Base-by-base conservation (phyloP, 1,140 invertebrate genomes). In the Rhyacophila brunnea region DNA sequence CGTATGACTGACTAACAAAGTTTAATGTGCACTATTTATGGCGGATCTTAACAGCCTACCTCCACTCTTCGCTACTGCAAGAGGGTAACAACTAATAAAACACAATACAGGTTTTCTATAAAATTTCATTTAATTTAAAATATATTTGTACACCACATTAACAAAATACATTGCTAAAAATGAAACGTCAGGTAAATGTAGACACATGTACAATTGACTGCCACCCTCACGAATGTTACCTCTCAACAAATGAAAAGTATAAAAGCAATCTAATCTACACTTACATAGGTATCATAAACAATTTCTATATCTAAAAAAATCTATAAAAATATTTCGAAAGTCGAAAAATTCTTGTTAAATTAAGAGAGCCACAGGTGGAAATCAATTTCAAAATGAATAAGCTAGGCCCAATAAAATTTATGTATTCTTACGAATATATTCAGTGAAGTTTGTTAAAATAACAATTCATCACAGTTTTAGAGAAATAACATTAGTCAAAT, bases 101-200 rank as follows among this genome's bases (percentile, higher is more conserved):
- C 6, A 40, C 10, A 14, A 11, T 18, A 10, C 9, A 15, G 32
- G 17, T 54, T 56, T 62, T 62, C 53, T 62, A 62, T 58, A 62
- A 62, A 62, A 62, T 58, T 62, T 62, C 35, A 49, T 62, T 62
- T 57, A 62, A 62, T 62, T 62, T 62, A 58, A 62, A 58, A 62
- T 62, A 62, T 58, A 54, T 63, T 63, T 63, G 61, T 58, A 58
- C 61, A 63, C 61, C 61, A 63, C 56, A 59, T 63, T 63, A 59
- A 63, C 52, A 59, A 59, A 63, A 59, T 63, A 60, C 50, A 55
- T 60, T 54, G 58, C 50, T 49, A 59, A 59, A 58, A 54, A 54
- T 62, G 53, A 53, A 59, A 63, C 50, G 38, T 63, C 56, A 59
- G 61, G 61, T 63, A 63, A 50, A 56, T 44, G 56, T 56, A 63